These are phyloP conservation scores for Drosophila yooni DNA, from an alignment of 2,888 invertebrate species.

Conservation along the genomic window DNA sequence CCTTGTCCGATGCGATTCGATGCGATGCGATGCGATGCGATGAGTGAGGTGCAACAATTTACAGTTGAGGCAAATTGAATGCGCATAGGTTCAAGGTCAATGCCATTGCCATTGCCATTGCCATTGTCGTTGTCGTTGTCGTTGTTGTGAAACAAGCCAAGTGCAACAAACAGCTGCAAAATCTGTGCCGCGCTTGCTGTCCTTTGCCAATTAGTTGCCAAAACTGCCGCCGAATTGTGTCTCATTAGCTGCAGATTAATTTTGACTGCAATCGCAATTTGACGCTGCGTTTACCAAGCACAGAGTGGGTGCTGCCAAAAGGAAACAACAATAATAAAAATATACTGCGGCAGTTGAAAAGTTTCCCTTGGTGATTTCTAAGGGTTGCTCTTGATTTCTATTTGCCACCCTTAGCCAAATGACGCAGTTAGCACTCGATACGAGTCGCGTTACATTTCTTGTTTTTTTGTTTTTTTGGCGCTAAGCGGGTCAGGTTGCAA, in stretches of 20 bases:
- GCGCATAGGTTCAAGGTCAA: slow-evolving; percentile 54
- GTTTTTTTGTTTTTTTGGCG: slow-evolving; percentile 29
- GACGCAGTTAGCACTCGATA: slow-evolving; percentile 45
- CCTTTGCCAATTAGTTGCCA: slow-evolving; percentile 62
- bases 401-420: slow-evolving; percentile 29
- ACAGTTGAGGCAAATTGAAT: slow-evolving; percentile 27
- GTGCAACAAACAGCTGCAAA: slow-evolving; percentile 41
- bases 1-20: slow-evolving; percentile 1
- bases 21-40: neutral
- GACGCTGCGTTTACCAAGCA: slow-evolving; percentile 54
- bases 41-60: neutral
- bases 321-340: neutral
- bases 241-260: slow-evolving; percentile 77
- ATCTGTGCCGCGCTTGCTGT: slow-evolving; percentile 11
- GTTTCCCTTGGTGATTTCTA: slow-evolving; percentile 7
- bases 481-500: slow-evolving; percentile 31
- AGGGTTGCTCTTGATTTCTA: neutral
- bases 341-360: slow-evolving; percentile 8
- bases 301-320: slow-evolving; percentile 60
- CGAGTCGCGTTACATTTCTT: slow-evolving; percentile 4
- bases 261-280: slow-evolving; percentile 68
- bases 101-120: slow-evolving; percentile 50
- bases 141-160: slow-evolving; percentile 30
- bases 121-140: slow-evolving; percentile 44
- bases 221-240: slow-evolving; percentile 60